A percentile compares a stretch with the other conserved stretches of the same genome.
Evolutionary conservation across 2,113 vertebrate genomes (phyloP).

Genomic region (Dipodomys merriami): DNA sequence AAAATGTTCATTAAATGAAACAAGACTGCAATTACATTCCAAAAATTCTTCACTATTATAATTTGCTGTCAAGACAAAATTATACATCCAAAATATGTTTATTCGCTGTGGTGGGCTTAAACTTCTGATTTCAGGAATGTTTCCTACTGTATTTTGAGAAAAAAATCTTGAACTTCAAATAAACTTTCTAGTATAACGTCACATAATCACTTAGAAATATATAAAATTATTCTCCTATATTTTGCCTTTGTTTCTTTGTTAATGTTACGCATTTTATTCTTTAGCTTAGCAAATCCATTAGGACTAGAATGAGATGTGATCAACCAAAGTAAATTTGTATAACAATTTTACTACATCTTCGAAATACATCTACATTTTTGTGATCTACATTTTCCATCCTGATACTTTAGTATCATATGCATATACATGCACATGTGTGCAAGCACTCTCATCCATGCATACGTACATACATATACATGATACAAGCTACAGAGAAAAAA

Average conservation of each 20-base stretch:
- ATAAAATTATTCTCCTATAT: not conserved
- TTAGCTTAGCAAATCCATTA: not conserved
- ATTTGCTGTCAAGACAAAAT: slow-evolving; percentile 69
- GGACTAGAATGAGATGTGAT: not conserved
- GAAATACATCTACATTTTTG: not conserved
- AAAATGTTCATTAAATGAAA: slow-evolving; percentile 76
- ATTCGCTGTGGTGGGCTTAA: slow-evolving; percentile 55
- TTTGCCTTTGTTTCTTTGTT: not conserved
- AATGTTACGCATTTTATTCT: not conserved
- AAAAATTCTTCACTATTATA: slow-evolving; percentile 69
- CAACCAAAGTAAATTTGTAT: not conserved
- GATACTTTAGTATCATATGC: not conserved
- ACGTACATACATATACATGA: not conserved
- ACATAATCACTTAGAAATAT: not conserved
- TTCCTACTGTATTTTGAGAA: slow-evolving; percentile 40
- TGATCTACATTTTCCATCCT: not conserved
- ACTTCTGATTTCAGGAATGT: slow-evolving; percentile 51
- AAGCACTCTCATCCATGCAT: not conserved
- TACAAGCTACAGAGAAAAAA: not conserved
- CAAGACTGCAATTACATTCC: slow-evolving; percentile 71
- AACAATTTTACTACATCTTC: not conserved
- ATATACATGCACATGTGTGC: too few relatives aligned
- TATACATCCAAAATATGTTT: slow-evolving; percentile 59
- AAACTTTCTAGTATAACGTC: not conserved
- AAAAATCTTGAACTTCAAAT: slow-evolving; percentile 29